These are phyloP conservation scores for Archivesica marissinica DNA, from an alignment of 1,140 invertebrate species.

Conservation along the genomic window DNA sequence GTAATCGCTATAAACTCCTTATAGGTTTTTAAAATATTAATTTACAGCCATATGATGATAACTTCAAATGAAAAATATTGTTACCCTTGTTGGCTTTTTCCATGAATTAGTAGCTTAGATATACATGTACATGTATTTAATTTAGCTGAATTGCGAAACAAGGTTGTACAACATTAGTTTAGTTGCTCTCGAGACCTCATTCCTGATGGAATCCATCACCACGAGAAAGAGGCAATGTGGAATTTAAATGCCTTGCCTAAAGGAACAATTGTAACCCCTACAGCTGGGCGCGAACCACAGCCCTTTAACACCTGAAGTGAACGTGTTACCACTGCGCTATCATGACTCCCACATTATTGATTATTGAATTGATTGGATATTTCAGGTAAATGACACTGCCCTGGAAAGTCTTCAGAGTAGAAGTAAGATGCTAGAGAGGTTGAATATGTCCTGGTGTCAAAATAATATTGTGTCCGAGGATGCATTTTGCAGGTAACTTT, in stretches of 20 bases:
- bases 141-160: too few species aligned
- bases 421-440: constrained; percentile 89
- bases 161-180: too few species aligned
- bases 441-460: constrained; percentile 95
- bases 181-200: too few species aligned
- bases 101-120: background rate
- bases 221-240: too few species aligned
- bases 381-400: constrained; percentile 83
- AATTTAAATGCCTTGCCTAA: too few species aligned
- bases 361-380: background rate
- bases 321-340: too few species aligned
- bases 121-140: background rate
- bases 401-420: constrained; percentile 85
- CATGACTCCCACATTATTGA: too few species aligned
- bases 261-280: too few species aligned
- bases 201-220: too few species aligned
- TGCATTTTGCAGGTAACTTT: constrained; percentile 86
- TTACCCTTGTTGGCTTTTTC: background rate
- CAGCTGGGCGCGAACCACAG: background rate
- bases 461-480: constrained; percentile 87
- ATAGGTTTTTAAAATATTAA: too few species aligned
- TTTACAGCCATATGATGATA: background rate
- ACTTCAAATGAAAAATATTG: background rate
- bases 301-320: too few species aligned
- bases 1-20: too few species aligned